These are phyloP conservation scores for Tiliacea aurago DNA, from an alignment of 2,888 invertebrate species.

Conservation along the genomic window DNA sequence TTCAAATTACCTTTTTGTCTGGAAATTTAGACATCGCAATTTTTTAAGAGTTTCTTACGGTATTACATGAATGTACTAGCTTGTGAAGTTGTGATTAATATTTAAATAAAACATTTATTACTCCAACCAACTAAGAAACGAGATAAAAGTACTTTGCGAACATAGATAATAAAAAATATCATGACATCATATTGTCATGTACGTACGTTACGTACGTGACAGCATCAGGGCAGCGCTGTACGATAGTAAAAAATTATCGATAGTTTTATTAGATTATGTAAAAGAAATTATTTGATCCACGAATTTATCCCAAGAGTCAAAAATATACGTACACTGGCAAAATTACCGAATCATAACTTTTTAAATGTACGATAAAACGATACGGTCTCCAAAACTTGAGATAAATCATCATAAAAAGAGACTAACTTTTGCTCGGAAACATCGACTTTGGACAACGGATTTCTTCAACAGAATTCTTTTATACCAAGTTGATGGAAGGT, in stretches of 20 bases:
- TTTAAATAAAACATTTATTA: background rate
- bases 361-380: too few relatives aligned
- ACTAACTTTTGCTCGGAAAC: too few relatives aligned
- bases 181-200: conserved; percentile 40
- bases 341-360: too few relatives aligned
- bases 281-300: background rate
- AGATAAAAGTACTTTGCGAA: conserved; percentile 38
- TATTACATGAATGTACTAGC: conserved; percentile 34
- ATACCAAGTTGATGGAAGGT: too few relatives aligned
- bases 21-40: conserved; percentile 46
- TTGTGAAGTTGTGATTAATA: background rate
- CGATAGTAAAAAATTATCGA: conserved; percentile 2
- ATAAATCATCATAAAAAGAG: too few relatives aligned
- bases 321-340: too few relatives aligned
- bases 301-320: background rate
- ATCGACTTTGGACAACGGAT: too few relatives aligned
- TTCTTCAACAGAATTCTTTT: too few relatives aligned
- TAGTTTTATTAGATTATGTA: too few relatives aligned
- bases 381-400: too few relatives aligned
- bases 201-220: conserved; percentile 32
- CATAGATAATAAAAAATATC: conserved; percentile 38
- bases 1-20: conserved; percentile 47
- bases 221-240: background rate
- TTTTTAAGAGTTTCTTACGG: background rate
- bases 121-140: conserved; percentile 13